A percentile compares a stretch with the other conserved stretches of the same genome.
phyloP scores from a whole-genome alignment of 2,888 invertebrate species.

The Rotaria socialis region DNA sequence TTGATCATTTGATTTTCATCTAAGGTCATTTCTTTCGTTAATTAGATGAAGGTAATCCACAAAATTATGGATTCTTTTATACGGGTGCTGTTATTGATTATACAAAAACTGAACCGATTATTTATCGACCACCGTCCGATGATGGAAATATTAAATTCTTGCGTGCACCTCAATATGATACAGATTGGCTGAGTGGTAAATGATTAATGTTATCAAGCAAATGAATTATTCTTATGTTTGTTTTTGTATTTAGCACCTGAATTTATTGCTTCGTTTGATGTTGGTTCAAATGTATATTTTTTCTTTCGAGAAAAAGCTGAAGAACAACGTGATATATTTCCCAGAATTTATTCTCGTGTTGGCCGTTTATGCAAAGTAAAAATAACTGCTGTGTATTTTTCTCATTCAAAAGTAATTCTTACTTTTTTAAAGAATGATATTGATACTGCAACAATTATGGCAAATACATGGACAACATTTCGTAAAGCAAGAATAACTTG shows the following conservation, averaged over 20 bases:
- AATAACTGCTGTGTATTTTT: too few species aligned
- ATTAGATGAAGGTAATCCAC: slow-evolving; percentile 44
- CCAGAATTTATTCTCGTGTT: slow-evolving; percentile 41
- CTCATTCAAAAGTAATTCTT: too few species aligned
- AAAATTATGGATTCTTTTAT: slow-evolving; percentile 40
- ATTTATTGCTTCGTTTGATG: slow-evolving; percentile 45
- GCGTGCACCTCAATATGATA: slow-evolving; percentile 44
- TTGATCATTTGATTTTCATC: background rate
- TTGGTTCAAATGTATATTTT: slow-evolving; percentile 40
- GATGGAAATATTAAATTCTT: slow-evolving; percentile 41
- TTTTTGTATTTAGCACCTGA: slow-evolving; percentile 36
- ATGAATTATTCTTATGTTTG: background rate
- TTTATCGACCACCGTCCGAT: slow-evolving; percentile 43
- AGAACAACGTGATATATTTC: slow-evolving; percentile 41
- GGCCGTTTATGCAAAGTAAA: slow-evolving; percentile 44
- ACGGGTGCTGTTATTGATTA: slow-evolving; percentile 44
- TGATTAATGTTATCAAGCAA: background rate
- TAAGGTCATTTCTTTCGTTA: background rate
- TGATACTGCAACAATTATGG: slow-evolving; percentile 37
- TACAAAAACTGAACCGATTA: slow-evolving; percentile 46
- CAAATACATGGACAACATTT: slow-evolving; percentile 45
- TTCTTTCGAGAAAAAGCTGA: slow-evolving; percentile 45
- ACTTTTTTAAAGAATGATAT: slow-evolving; percentile 29
- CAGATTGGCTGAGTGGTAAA: slow-evolving; percentile 44
- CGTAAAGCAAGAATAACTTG: slow-evolving; percentile 45